A percentile compares a stretch with the other conserved stretches of the same genome.
These are phyloP conservation scores for Myiagra hebetior DNA, from an alignment of 2,113 vertebrate species.

Conservation along the genomic window DNA sequence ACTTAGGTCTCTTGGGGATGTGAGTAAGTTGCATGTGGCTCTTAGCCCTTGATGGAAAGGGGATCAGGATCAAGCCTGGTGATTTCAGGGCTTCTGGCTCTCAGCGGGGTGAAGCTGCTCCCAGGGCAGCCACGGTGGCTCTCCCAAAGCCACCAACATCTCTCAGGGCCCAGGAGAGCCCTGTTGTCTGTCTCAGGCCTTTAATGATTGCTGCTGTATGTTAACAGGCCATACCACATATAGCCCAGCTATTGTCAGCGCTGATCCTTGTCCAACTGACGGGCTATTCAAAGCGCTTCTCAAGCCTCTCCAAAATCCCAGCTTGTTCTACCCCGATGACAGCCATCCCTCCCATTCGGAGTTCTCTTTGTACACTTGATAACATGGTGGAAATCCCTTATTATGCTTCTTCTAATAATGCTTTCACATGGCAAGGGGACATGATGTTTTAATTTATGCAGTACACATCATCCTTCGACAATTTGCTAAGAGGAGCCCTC, in stretches of 20 bases:
- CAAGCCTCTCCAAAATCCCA: slow-evolving; percentile 53
- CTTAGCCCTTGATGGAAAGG: neutral
- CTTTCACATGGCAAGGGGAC: slow-evolving; percentile 42
- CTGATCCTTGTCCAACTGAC: slow-evolving; percentile 52
- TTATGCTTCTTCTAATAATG: slow-evolving; percentile 58
- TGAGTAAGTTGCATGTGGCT: rapidly evolving
- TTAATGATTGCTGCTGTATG: neutral
- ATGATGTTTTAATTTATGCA: slow-evolving; percentile 61
- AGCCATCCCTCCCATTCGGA: slow-evolving; percentile 46
- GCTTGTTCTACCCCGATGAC: slow-evolving; percentile 28
- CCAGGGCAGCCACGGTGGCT: neutral
- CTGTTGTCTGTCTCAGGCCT: neutral
- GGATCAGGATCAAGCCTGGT: rapidly evolving
- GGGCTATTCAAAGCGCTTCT: slow-evolving; percentile 51
- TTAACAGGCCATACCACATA: slow-evolving; percentile 43
- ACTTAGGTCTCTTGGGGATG: neutral
- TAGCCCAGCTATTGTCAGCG: slow-evolving; percentile 37
- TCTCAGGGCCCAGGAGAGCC: neutral
- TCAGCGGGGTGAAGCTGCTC: neutral
- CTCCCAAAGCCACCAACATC: neutral
- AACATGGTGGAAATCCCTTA: slow-evolving; percentile 65
- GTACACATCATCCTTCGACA: slow-evolving; percentile 7
- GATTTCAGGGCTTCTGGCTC: neutral
- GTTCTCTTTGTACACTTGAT: slow-evolving; percentile 55
- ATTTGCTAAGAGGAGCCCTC: slow-evolving; percentile 33